phyloP scores from a whole-genome alignment of 2,797 vertebrate species.

The Danio aesculapii region DNA sequence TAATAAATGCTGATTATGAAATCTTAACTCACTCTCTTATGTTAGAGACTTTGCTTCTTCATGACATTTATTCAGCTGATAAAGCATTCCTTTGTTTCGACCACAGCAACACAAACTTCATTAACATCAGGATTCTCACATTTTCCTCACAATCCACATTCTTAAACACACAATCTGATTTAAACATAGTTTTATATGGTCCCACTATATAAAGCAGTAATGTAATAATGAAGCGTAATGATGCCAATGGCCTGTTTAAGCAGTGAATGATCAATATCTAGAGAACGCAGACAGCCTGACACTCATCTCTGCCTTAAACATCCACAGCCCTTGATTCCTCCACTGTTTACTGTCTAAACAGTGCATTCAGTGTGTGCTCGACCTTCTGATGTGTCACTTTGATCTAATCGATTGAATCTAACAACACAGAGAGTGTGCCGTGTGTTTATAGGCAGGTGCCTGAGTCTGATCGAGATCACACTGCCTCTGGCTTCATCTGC shows the following conservation, averaged over 20 bases:
- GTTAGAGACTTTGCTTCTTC: not conserved
- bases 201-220: not conserved
- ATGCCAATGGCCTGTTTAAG: not conserved
- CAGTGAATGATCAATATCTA: constrained; percentile 25
- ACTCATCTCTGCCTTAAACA: constrained; percentile 23
- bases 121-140: not conserved
- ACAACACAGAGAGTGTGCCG: constrained; percentile 57
- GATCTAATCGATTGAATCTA: constrained; percentile 54
- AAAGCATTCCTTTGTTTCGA: not conserved
- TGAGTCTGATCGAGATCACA: constrained; percentile 37
- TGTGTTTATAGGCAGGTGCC: constrained; percentile 49
- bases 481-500: not conserved
- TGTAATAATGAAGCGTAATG: constrained; percentile 12
- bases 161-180: not conserved
- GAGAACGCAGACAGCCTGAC: not conserved
- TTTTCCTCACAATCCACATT: too few species aligned
- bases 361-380: constrained; percentile 33
- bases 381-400: constrained; percentile 51
- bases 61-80: not conserved
- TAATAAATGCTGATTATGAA: not conserved
- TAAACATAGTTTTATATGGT: not conserved
- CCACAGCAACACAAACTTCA: not conserved
- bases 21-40: not conserved
- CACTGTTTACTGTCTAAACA: constrained; percentile 61
- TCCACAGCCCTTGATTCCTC: constrained; percentile 10